phyloP scores from a whole-genome alignment of 2,113 vertebrate species.

The Circaetus gallicus region DNA sequence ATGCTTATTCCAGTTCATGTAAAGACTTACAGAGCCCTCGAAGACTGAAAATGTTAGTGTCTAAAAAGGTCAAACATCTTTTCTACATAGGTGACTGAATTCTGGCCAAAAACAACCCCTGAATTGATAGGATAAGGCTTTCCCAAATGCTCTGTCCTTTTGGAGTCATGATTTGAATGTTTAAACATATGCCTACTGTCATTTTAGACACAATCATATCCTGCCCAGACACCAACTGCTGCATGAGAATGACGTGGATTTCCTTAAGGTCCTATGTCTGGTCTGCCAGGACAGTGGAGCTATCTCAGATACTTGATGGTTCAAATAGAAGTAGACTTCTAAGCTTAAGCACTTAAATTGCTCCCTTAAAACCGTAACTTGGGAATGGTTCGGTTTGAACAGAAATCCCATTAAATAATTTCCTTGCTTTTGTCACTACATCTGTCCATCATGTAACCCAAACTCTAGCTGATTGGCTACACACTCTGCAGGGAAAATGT shows the following conservation, averaged over 20 bases:
- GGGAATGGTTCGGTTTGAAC: neutral
- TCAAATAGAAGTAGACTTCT: neutral
- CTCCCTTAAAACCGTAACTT: neutral
- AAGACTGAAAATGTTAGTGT: neutral
- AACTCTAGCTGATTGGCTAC: neutral
- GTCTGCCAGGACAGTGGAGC: neutral
- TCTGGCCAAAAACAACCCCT: neutral
- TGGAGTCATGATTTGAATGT: neutral
- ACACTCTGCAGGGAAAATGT: neutral
- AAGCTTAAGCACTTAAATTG: neutral
- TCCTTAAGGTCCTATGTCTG: neutral
- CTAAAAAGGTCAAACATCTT: neutral
- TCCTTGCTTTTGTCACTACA: neutral
- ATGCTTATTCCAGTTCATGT: neutral
- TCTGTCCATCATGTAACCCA: neutral
- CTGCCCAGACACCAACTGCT: neutral
- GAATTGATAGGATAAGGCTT: neutral
- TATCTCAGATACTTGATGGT: neutral
- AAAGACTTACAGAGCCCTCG: neutral
- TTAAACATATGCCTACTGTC: neutral
- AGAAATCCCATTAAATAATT: neutral
- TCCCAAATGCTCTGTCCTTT: neutral
- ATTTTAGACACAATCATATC: neutral
- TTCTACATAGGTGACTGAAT: neutral
- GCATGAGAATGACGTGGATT: neutral